Evolutionary conservation across 2,888 invertebrate genomes (phyloP), one percentile per base, ranked within the genome.

Genomic region (Drosophila sordidapex): DNA sequence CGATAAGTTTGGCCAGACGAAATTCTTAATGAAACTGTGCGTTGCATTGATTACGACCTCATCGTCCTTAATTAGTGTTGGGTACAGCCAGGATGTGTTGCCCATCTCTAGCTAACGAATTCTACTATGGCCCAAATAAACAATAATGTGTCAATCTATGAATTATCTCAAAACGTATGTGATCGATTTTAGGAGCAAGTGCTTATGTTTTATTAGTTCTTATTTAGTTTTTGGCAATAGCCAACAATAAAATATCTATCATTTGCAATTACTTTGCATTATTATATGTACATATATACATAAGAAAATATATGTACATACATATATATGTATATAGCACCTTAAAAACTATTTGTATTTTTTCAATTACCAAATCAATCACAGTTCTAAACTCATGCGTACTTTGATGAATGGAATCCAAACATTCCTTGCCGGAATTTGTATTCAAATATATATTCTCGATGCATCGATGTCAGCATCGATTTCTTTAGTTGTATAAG

Each of bases 11-110:
- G 70, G 66, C 64, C 70, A 75, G 1, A 2, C 10, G 29, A 38
- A 64, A 2, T 35, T 33, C 0, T 18, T 13, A 1, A 69, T 27
- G 4, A 4, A 4, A 1, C 13, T n/a, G 25, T 13, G 13, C 2
- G 75, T 75, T 25, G 54, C 61, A 25, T 75, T 75, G 4, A 31
- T 25, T 13, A 6, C 40, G 0, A 38, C n/a, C 1, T 51, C 49
- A 3, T 49, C n/a, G 6, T 62, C 58, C 1, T 61, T 40, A 11
- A 18, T n/a, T 29, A 49, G 18, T 10, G 0, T 11, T 27, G 2
- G 13, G 6, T 31, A 29, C n/a, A 8, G 48, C n/a, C 21, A 18
- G 11, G 4, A 5, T 8, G 2, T 21, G 18, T n/a, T 15, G 4
- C 0, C 29, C 56, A 56, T 56, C n/a, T 35, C 15, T 10, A 35